These are phyloP conservation scores for Pelecanoides urinatrix DNA, from an alignment of 2,113 vertebrate species.

Conservation along the genomic window DNA sequence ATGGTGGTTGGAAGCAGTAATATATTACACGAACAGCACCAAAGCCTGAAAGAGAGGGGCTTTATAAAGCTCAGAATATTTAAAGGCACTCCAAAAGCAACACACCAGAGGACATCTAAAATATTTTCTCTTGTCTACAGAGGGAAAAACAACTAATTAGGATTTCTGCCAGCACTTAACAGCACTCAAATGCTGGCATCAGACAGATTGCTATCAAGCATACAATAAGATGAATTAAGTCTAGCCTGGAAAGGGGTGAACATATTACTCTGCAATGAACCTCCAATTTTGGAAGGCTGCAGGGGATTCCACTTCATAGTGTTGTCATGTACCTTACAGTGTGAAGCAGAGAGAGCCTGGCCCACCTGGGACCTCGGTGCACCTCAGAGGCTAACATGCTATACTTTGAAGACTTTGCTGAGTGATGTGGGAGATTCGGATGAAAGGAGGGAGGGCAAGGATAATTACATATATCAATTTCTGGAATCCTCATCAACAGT, in stretches of 20 bases:
- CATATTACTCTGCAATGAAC: neutral
- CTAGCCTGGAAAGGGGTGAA: neutral
- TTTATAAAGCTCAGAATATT: neutral
- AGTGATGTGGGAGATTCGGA: neutral
- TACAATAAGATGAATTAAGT: neutral
- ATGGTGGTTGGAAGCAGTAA: neutral
- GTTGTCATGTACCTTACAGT: neutral
- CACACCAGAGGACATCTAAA: neutral
- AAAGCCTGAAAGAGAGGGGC: neutral
- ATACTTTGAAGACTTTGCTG: neutral
- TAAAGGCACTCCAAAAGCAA: neutral
- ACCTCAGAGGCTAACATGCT: neutral
- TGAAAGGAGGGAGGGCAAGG: neutral
- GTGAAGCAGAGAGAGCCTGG: neutral
- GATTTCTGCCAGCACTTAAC: neutral
- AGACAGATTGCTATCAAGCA: neutral
- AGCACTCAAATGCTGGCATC: neutral
- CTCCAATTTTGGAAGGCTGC: neutral
- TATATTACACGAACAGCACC: neutral
- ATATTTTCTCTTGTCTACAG: neutral
- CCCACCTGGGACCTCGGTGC: neutral
- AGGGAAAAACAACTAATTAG: neutral
- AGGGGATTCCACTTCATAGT: neutral
- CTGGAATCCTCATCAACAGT: neutral
- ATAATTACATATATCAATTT: neutral